Percentiles rank a stretch among this genome's conserved stretches.
Evolutionary conservation across 2,113 vertebrate genomes (phyloP).

Genomic region (Suricata suricatta): DNA sequence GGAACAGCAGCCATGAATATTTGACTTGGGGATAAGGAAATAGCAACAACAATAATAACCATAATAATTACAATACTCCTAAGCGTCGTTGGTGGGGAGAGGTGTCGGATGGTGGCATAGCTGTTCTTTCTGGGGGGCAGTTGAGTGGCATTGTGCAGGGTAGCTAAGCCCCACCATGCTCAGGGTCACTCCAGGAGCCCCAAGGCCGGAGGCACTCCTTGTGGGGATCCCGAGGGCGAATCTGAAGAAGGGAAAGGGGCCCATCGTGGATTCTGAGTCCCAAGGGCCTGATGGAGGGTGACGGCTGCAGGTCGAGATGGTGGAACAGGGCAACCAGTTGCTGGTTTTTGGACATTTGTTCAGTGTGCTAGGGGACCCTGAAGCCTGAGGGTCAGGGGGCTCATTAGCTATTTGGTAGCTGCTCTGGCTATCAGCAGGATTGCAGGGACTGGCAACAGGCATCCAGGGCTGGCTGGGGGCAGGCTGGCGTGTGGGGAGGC

Average conservation of each 20-base stretch:
- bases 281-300: not conserved
- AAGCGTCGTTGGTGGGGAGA: not conserved
- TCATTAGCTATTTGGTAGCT: not conserved
- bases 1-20: slow-evolving; percentile 78
- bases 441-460: not conserved
- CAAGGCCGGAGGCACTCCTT: not conserved
- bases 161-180: not conserved
- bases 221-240: slow-evolving; percentile 64
- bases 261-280: slow-evolving; percentile 69
- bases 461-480: not conserved
- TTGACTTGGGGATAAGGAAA: slow-evolving; percentile 82
- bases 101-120: slow-evolving; percentile 40
- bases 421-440: not conserved
- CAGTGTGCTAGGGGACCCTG: not conserved
- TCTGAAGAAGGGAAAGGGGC: slow-evolving; percentile 70
- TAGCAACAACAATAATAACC: slow-evolving; percentile 76
- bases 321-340: not conserved
- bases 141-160: slow-evolving; percentile 54
- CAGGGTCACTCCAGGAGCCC: slow-evolving; percentile 38
- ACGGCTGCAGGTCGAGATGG: not conserved
- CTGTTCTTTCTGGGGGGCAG: slow-evolving; percentile 71
- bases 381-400: not conserved
- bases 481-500: not conserved
- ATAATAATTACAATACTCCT: slow-evolving; percentile 62
- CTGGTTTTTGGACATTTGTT: not conserved